These are phyloP conservation scores for Cyanocitta stelleri DNA, from an alignment of 2,113 vertebrate genomes.

Conservation along the genomic window DNA sequence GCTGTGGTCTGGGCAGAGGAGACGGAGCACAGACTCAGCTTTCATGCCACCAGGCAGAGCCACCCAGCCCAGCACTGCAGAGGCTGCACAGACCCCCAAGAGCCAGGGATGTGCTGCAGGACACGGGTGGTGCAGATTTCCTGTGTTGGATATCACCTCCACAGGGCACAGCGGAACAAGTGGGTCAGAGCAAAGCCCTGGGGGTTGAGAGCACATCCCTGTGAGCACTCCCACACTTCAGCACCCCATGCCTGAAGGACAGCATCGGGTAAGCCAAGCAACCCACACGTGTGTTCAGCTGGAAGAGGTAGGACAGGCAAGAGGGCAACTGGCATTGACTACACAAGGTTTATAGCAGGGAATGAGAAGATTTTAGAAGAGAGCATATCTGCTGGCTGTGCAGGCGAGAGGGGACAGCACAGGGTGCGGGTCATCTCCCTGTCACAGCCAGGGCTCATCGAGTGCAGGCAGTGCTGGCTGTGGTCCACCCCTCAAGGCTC, in stretches of 20 bases:
- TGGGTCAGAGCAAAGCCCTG: neutral
- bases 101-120: neutral
- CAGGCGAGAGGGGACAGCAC: neutral
- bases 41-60: neutral
- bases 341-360: too few species aligned
- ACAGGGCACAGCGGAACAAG: fast-evolving
- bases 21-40: neutral
- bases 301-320: neutral
- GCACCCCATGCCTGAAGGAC: neutral
- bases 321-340: neutral
- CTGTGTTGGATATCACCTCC: neutral
- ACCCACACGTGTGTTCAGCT: fast-evolving
- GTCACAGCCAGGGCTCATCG: fast-evolving
- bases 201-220: neutral
- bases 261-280: fast-evolving
- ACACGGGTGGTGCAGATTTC: neutral
- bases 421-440: neutral
- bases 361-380: neutral
- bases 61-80: neutral
- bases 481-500: neutral
- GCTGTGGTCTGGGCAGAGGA: neutral
- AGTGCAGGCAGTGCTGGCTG: fast-evolving
- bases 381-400: neutral
- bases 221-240: neutral
- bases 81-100: neutral